phyloP scores from a whole-genome alignment of 2,888 invertebrate species.

The Philopedon plagiatum region DNA sequence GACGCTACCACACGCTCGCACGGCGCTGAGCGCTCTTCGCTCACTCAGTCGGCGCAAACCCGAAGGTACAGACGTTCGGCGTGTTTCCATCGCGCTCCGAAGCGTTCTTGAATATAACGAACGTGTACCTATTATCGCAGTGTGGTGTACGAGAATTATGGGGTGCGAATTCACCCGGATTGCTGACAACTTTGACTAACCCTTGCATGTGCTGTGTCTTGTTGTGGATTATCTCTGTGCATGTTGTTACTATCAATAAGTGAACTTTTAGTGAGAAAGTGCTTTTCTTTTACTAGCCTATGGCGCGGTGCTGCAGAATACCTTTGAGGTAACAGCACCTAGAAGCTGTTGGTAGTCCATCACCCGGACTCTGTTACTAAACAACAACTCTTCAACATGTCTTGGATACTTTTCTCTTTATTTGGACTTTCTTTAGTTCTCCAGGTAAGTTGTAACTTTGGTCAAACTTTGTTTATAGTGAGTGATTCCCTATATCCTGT shows the following conservation, averaged over 20 bases:
- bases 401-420: conserved; percentile 66
- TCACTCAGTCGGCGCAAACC: conserved; percentile 65
- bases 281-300: conserved; percentile 63
- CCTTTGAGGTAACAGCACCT: conserved; percentile 68
- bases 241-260: conserved; percentile 40
- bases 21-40: conserved; percentile 56
- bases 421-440: conserved; percentile 63
- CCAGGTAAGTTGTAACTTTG: conserved; percentile 64
- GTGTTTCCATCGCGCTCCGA: conserved; percentile 48
- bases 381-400: conserved; percentile 61
- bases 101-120: conserved; percentile 51
- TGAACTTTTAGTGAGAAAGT: conserved; percentile 52
- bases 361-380: conserved; percentile 50
- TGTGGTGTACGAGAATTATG: conserved; percentile 58
- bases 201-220: conserved; percentile 61
- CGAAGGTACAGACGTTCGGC: conserved; percentile 47
- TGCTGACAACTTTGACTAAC: conserved; percentile 49
- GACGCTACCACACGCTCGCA: conserved; percentile 65
- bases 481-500: no score
- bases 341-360: conserved; percentile 64
- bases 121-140: conserved; percentile 55
- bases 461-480: conserved; percentile 33
- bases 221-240: conserved; percentile 55
- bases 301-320: conserved; percentile 68
- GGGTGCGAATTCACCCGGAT: conserved; percentile 57